These are phyloP conservation scores for Drosophila lutescens DNA, from an alignment of 2,888 invertebrate species.

Conservation along the genomic window DNA sequence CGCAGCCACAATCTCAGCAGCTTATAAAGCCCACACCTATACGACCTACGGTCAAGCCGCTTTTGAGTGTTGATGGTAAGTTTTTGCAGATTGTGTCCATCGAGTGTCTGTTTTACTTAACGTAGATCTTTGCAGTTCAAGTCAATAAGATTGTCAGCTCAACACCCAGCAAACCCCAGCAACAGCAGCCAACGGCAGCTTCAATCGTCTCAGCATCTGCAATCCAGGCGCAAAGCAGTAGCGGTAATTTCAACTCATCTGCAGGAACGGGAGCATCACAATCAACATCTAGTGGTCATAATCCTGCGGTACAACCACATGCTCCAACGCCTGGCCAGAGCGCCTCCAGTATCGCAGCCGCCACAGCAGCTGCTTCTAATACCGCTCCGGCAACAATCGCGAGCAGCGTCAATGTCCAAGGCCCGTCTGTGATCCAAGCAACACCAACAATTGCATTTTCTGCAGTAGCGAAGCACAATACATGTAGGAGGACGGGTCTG, in stretches of 20 bases:
- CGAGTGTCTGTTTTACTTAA: neutral
- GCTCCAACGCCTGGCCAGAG: constrained; percentile 83
- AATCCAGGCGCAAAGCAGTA: constrained; percentile 41
- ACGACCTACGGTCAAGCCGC: constrained; percentile 85
- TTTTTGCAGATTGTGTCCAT: neutral
- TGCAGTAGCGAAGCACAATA: constrained; percentile 86
- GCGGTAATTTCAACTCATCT: constrained; percentile 16
- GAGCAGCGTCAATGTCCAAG: constrained; percentile 80
- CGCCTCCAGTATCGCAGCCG: constrained; percentile 8
- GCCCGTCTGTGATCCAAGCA: constrained; percentile 84
- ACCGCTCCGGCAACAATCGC: constrained; percentile 44
- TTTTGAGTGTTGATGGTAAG: constrained; percentile 85
- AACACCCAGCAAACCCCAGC: constrained; percentile 84
- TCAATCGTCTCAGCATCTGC: constrained; percentile 78
- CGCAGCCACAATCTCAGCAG: constrained; percentile 85
- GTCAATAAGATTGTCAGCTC: constrained; percentile 83
- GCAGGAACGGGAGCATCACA: constrained; percentile 19
- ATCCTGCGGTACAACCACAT: constrained; percentile 81
- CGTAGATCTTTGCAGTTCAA: constrained; percentile 49
- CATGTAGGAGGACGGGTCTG: constrained; percentile 80
- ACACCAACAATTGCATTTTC: constrained; percentile 86
- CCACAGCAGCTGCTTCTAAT: constrained; percentile 14
- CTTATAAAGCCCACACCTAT: constrained; percentile 95
- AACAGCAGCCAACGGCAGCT: constrained; percentile 69
- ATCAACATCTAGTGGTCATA: constrained; percentile 65